phyloP scores from a whole-genome alignment of 2,113 vertebrate genomes.

The Sinocyclocheilus anophthalmus region DNA sequence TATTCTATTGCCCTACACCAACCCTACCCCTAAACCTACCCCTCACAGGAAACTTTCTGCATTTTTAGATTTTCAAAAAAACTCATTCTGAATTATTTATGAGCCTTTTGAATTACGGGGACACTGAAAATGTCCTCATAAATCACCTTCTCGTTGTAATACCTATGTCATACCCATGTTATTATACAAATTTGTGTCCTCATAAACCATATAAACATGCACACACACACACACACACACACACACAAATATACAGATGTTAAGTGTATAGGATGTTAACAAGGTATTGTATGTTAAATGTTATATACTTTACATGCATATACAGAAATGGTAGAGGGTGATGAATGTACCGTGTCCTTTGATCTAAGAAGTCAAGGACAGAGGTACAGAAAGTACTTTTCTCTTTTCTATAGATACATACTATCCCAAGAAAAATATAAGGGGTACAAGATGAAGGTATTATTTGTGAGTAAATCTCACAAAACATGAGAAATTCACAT shows the following conservation, averaged over 20 bases:
- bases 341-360: conserved; percentile 6
- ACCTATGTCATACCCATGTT: no score
- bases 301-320: not conserved
- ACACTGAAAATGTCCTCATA: no score
- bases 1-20: no score
- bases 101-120: no score
- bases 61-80: no score
- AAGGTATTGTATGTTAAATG: not conserved
- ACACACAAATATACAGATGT: conserved; percentile 5
- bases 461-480: not conserved
- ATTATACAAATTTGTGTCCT: no score
- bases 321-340: not conserved
- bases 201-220: no score
- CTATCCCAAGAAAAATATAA: not conserved
- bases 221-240: not conserved
- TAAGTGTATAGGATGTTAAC: not conserved
- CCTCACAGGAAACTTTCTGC: no score
- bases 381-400: not conserved
- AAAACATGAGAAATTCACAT: not conserved
- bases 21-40: no score
- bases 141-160: no score
- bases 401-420: not conserved
- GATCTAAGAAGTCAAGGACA: not conserved
- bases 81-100: no score
- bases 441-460: not conserved